Evolutionary conservation across 2,113 vertebrate genomes (phyloP), one percentile per base, ranked within the genome.

Genomic region (Colossoma macropomum): DNA sequence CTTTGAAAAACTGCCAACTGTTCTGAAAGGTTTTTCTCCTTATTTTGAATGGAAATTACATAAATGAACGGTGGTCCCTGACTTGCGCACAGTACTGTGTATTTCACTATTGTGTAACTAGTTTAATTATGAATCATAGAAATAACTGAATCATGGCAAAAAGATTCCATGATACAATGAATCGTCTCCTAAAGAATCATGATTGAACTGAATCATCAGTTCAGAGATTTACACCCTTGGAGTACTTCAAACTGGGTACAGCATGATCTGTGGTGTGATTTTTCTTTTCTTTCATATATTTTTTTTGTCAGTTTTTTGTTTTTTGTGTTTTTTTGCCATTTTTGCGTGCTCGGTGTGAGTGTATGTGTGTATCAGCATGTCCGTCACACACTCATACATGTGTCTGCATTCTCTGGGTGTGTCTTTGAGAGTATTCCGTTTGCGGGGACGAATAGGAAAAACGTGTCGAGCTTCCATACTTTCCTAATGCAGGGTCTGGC

Each of bases 371-470:
- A 16, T 32, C 4, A 48, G 56, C 73, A 19, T 80, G 28, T 65
- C 45, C 70, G 54, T 48, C 25, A 34, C 25, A 62, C 52, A 84
- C 87, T 96, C 95, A 98, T 89, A 98, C 97, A 10, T 97, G 97
- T 79, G 97, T 99, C 95, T 99, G 97, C 97, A 98, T 99, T 82
- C 97, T 90, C 90, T 99, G 97, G n/a, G 97, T 98, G 91, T 97
- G 97, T 81, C 96, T 94, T 85, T 97, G 95, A 72, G 96, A 96
- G 25, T 96, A 97, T 92, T 99, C 97, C 78, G 97, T 96, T 77
- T 97, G 97, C 7, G 96, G 96, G 10, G 97, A 97, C 0, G 96
- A 96, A 89, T 98, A 97, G 0, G 97, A 98, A 89, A 97, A 98
- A 0, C 97, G 93, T 0, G 96, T 95, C 0, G 96, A 93, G 86